These are phyloP conservation scores for Hydrozoanthus gracilis DNA, from an alignment of 92 coral and sea anemone species.

Conservation along the genomic window DNA sequence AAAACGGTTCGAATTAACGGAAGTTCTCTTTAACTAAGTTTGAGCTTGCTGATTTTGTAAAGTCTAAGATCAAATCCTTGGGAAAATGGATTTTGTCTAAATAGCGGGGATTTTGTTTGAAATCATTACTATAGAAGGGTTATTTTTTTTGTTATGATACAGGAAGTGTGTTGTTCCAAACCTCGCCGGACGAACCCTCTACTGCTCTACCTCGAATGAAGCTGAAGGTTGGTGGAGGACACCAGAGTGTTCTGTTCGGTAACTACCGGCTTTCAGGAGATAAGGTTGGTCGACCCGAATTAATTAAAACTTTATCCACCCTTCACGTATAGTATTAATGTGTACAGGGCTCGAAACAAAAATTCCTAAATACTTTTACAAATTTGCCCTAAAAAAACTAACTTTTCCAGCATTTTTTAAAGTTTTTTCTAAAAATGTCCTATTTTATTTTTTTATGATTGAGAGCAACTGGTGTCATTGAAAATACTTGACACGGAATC, in stretches of 20 bases:
- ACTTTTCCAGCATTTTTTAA: too few species aligned
- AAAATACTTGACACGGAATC: too few species aligned
- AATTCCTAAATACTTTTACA: too few species aligned
- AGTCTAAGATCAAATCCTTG: not conserved
- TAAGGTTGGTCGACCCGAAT: slow-evolving; percentile 56
- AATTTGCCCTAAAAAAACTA: too few species aligned
- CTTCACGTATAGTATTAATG: not conserved
- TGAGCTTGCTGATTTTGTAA: too few species aligned
- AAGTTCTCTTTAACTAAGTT: too few species aligned
- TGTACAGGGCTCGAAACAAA: not conserved
- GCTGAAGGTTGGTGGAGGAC: slow-evolving; percentile 62
- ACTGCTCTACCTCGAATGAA: slow-evolving; percentile 72
- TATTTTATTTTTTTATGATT: too few species aligned
- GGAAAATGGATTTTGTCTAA: too few species aligned
- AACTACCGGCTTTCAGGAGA: slow-evolving; percentile 80
- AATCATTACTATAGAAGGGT: not conserved
- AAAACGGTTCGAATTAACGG: too few species aligned
- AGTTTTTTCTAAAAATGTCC: too few species aligned
- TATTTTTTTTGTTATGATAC: not conserved
- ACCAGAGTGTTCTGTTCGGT: slow-evolving; percentile 70
- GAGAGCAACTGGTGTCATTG: too few species aligned
- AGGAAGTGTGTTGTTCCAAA: slow-evolving; percentile 81
- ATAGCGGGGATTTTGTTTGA: not conserved
- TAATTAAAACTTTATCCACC: not conserved
- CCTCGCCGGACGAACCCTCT: slow-evolving; percentile 87